phyloP scores from a whole-genome alignment of 2,888 invertebrate genomes.

The Disparrhopalites patrizii region DNA sequence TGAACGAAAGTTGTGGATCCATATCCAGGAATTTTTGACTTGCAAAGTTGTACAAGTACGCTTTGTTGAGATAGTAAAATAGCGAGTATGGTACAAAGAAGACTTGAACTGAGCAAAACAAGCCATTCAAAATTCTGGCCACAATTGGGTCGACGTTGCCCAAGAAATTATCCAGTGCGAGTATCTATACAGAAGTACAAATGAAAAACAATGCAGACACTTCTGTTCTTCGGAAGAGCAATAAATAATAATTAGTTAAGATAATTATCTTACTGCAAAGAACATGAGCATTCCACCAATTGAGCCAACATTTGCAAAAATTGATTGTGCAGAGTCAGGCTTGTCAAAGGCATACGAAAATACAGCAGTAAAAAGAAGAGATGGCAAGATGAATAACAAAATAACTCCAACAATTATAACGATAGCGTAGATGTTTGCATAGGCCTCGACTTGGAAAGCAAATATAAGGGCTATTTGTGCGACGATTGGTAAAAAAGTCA shows the following conservation, averaged over 20 bases:
- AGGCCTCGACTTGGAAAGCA: constrained; percentile 66
- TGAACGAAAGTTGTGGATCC: constrained; percentile 62
- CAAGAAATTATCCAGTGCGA: constrained; percentile 10
- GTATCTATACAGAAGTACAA: constrained; percentile 30
- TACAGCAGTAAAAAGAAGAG: constrained; percentile 70
- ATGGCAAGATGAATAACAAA: constrained; percentile 68
- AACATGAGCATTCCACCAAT: constrained; percentile 58
- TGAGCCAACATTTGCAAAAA: constrained; percentile 71
- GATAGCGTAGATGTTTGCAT: constrained; percentile 65
- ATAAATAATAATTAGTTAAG: neutral
- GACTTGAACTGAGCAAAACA: constrained; percentile 70
- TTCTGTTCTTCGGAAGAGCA: neutral
- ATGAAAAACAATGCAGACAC: too few relatives aligned
- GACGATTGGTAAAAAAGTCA: constrained; percentile 65
- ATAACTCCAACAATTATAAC: constrained; percentile 64
- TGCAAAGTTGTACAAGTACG: constrained; percentile 68
- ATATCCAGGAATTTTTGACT: too few relatives aligned
- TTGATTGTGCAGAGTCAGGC: constrained; percentile 75
- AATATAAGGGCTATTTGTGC: constrained; percentile 63
- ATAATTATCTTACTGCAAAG: constrained; percentile 37
- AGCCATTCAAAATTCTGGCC: constrained; percentile 62
- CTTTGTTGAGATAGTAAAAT: constrained; percentile 74
- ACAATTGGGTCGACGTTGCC: constrained; percentile 52
- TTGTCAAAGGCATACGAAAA: constrained; percentile 76
- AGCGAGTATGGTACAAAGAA: constrained; percentile 79